Base-by-base conservation (phyloP, 2,797 vertebrate species). In the Rhabdophis nuchalis region DNA sequence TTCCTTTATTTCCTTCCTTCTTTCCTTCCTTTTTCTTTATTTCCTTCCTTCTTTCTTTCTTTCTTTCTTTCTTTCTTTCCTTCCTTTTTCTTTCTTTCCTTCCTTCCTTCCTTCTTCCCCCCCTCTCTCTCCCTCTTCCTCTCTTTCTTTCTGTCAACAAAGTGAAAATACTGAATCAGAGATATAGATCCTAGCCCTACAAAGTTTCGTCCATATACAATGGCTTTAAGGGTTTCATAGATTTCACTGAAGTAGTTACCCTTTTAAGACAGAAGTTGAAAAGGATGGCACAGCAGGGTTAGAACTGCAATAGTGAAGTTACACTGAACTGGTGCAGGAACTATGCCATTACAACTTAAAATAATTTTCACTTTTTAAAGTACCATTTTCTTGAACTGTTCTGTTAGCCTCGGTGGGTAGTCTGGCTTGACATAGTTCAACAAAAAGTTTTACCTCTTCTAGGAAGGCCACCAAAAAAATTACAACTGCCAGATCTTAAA, bases 1-100 rank as follows among this genome's bases (percentile, higher is more conserved):
- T 25, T 8, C 20, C 3, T 9, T 23, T 7, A 7, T 23, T 57
- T 6, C 0, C 9, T 25, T 0, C 2, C 23, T 2, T 10, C 8
- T 9, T 9, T 10, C 3, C 2, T 56, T 6, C 20, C 4, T 54
- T 5, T 56, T 16, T 56, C 14, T 56, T 56, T 16, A 0, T 54
- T 2, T 4, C 13, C 3, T 53, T 13, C 13, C 12, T 14, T 54
- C 14, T 9, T 53, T 2, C n/a, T 53, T 13, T 14, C 4, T n/a
- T n/a, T n/a, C 7, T 8, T 54, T 54, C 13, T 53, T 13, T 14
- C 4, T n/a, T n/a, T n/a, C 7, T 8, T 54, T 54, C 13, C 4
- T 18, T 4, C 50, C 46, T 56, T 4, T 18, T 4, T 7, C 46
- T 56, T 57, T 23, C 56, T 18, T 23, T 11, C 53, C 8, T 13